These are phyloP conservation scores for Neoscelio sp. DNA, from an alignment of 2,888 invertebrate species.

Conservation along the genomic window DNA sequence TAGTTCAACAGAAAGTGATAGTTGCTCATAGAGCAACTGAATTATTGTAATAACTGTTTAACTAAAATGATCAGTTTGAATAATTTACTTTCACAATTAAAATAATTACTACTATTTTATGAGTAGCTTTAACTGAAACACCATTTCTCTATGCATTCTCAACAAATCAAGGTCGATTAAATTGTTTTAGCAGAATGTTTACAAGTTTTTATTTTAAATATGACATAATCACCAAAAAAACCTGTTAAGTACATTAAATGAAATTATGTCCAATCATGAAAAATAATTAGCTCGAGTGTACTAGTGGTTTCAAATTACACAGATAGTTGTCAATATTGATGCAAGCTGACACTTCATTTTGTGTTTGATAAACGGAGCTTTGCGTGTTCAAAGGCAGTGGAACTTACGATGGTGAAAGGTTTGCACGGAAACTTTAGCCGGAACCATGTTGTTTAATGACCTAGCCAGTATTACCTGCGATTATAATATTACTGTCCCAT, in stretches of 20 bases:
- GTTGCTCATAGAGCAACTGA: too few species aligned
- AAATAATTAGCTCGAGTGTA: neutral
- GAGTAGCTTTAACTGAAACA: too few species aligned
- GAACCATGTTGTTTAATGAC: constrained; percentile 60
- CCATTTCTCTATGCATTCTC: too few species aligned
- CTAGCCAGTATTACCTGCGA: constrained; percentile 58
- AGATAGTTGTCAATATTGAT: neutral
- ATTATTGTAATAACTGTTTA: too few species aligned
- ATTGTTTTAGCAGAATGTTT: constrained; percentile 23
- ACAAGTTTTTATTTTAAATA: constrained; percentile 16
- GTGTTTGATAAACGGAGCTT: constrained; percentile 49
- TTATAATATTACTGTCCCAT: constrained; percentile 61
- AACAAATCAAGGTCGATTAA: constrained; percentile 17
- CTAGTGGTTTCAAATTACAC: neutral
- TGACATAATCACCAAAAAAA: constrained; percentile 20
- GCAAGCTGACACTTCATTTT: constrained; percentile 28
- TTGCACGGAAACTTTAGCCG: constrained; percentile 60
- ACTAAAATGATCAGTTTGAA: too few species aligned
- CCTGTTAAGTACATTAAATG: constrained; percentile 5
- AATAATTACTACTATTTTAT: too few species aligned
- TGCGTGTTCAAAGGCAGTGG: constrained; percentile 40
- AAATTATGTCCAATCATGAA: constrained; percentile 25
- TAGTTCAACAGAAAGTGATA: too few species aligned
- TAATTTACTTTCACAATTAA: too few species aligned
- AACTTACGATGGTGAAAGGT: constrained; percentile 60